Conservation (phyloP, 2,888 invertebrate species). For the Hecatera dysodea region DNA sequence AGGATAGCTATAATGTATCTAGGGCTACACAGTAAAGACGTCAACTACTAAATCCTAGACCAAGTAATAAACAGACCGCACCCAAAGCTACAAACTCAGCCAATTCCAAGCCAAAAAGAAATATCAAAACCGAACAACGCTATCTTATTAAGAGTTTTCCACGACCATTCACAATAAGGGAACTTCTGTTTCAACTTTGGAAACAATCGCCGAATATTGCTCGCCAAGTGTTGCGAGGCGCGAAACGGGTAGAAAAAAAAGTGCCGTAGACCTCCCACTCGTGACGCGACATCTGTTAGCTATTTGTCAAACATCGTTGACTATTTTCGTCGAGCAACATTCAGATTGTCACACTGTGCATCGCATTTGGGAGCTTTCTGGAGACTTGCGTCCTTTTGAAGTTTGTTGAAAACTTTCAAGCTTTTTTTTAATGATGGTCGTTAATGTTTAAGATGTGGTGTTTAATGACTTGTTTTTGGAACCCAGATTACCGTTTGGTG, state of each 20-base stretch:
- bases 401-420: constrained; percentile 30
- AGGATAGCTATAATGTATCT: background rate
- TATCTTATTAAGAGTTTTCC: constrained; percentile 64
- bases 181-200: constrained; percentile 64
- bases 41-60: background rate
- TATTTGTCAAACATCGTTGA: constrained; percentile 89
- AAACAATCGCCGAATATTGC: constrained; percentile 67
- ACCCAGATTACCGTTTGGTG: constrained; percentile 11
- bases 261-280: constrained; percentile 67
- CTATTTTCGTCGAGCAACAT: constrained; percentile 83
- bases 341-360: constrained; percentile 78
- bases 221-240: constrained; percentile 59
- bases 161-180: constrained; percentile 57
- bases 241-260: constrained; percentile 65
- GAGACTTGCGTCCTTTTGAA: constrained; percentile 40
- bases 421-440: constrained; percentile 35
- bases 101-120: constrained; percentile 53
- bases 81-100: constrained; percentile 36
- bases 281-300: constrained; percentile 84
- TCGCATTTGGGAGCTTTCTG: constrained; percentile 55
- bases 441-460: constrained; percentile 27
- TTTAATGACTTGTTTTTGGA: constrained; percentile 39
- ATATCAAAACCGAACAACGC: constrained; percentile 49
- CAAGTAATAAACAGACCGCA: background rate
- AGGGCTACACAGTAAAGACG: too few relatives aligned